Conservation (phyloP, 2,888 invertebrate species). For the Netelia inedita region DNA sequence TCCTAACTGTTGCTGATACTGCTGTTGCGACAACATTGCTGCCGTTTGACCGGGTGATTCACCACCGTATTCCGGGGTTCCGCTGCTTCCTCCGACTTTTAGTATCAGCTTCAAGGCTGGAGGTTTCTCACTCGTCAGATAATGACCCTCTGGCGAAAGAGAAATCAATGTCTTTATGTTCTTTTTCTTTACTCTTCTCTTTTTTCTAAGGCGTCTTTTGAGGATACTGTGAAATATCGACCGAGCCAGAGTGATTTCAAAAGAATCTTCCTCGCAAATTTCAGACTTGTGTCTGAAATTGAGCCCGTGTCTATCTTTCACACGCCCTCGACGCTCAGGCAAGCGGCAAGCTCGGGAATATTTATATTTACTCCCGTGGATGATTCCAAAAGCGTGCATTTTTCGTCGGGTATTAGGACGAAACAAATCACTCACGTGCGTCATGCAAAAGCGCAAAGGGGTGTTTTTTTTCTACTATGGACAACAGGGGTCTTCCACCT, state of each 20-base stretch:
- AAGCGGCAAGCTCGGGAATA: neutral
- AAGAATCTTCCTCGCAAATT: neutral
- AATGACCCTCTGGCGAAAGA: constrained; percentile 77
- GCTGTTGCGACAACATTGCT: constrained; percentile 82
- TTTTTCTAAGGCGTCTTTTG: neutral
- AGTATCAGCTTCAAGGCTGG: constrained; percentile 90
- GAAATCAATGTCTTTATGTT: constrained; percentile 4
- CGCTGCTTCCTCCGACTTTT: constrained; percentile 90
- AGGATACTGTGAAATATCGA: neutral
- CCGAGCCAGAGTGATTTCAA: neutral
- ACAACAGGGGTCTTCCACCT: neutral
- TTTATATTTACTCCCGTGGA: neutral
- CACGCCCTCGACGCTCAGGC: neutral
- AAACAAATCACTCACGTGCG: constrained; percentile 3
- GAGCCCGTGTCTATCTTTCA: neutral
- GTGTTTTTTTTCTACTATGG: neutral
- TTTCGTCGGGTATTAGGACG: neutral
- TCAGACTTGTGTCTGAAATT: neutral
- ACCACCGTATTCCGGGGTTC: constrained; percentile 88
- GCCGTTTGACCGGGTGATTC: constrained; percentile 79
- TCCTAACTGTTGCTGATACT: constrained; percentile 83
- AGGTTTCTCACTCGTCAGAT: constrained; percentile 84
- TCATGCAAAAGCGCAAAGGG: constrained; percentile 41
- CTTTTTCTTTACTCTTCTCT: neutral
- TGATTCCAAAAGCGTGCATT: neutral